These are phyloP conservation scores for Dasypus novemcinctus DNA, from an alignment of 2,113 vertebrate genomes.

Conservation along the genomic window DNA sequence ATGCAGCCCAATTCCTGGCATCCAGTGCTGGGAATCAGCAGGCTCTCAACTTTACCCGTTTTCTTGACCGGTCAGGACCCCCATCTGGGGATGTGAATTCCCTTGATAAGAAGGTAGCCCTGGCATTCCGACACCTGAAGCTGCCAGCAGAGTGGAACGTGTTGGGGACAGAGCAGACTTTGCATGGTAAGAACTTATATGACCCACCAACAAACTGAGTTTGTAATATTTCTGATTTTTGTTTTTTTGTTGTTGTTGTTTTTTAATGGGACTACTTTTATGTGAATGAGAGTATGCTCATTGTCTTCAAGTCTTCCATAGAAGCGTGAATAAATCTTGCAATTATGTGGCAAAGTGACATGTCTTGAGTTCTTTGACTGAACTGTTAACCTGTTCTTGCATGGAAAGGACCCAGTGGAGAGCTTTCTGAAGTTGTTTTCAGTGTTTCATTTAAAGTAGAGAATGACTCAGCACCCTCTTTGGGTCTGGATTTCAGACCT, in stretches of 20 bases:
- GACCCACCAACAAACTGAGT: neutral
- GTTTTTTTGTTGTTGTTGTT: neutral
- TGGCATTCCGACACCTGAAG: constrained; percentile 92
- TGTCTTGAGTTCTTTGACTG: neutral
- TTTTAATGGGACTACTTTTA: neutral
- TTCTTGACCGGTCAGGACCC: constrained; percentile 91
- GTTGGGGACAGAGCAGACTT: constrained; percentile 84
- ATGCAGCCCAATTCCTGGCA: constrained; percentile 95
- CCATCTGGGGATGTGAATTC: constrained; percentile 90
- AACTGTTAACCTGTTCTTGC: neutral
- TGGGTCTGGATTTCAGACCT: neutral
- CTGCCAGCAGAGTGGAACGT: constrained; percentile 93
- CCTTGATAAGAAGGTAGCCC: constrained; percentile 90
- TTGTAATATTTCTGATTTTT: neutral
- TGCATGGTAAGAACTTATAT: constrained; percentile 78
- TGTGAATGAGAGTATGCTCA: neutral
- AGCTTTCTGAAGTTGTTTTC: fast-evolving
- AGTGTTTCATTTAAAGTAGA: neutral
- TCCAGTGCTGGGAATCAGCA: constrained; percentile 90
- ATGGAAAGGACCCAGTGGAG: neutral
- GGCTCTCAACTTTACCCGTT: constrained; percentile 90
- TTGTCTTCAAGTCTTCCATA: neutral
- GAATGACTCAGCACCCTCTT: fast-evolving
- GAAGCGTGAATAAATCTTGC: neutral
- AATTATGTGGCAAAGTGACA: neutral